Evolutionary conservation across 2,113 vertebrate genomes (phyloP).

Genomic region (Pollachius pollachius): DNA sequence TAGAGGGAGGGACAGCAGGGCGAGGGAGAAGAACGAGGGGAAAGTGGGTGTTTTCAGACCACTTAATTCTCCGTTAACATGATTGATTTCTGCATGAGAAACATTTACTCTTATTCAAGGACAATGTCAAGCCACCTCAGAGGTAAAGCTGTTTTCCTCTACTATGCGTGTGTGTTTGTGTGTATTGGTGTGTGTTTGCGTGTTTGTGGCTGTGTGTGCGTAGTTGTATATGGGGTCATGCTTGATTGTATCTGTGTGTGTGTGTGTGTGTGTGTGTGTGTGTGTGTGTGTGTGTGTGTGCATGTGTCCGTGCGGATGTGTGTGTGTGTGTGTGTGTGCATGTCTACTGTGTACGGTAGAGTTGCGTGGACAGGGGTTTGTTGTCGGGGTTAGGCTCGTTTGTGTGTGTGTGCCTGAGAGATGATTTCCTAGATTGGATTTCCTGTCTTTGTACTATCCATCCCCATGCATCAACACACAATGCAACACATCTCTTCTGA

Average conservation of each 20-base stretch:
- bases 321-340: not conserved
- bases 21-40: constrained; percentile 2
- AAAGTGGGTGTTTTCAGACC: constrained; percentile 27
- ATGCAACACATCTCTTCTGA: no score
- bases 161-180: not conserved
- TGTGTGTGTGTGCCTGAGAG: no score
- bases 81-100: constrained; percentile 45
- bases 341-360: not conserved
- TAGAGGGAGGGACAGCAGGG: not conserved
- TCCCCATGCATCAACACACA: no score
- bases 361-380: no score
- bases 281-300: not conserved
- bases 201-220: constrained; percentile 9
- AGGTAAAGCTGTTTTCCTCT: not conserved
- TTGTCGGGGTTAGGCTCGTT: no score
- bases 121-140: constrained; percentile 1
- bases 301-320: not conserved
- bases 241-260: not conserved
- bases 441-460: no score
- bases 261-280: not conserved
- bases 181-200: not conserved
- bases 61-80: constrained; percentile 42
- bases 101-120: constrained; percentile 39
- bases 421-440: no score
- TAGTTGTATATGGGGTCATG: not conserved